phyloP scores from a whole-genome alignment of 2,888 invertebrate species.

The Mayetiola destructor region DNA sequence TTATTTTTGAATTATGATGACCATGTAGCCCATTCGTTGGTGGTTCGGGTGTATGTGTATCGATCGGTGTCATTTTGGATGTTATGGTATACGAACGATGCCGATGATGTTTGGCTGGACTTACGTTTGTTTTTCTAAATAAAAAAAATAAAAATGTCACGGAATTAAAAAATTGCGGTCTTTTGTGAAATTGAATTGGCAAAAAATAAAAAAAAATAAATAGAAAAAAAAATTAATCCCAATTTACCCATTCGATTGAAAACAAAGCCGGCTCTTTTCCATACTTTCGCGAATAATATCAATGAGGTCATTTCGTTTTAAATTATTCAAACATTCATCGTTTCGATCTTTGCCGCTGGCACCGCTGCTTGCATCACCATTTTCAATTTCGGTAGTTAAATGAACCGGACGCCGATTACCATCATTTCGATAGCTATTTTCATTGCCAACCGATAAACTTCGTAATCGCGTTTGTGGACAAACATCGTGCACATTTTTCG shows the following conservation, averaged over 20 bases:
- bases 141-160: constrained; percentile 21
- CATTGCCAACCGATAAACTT: constrained; percentile 35
- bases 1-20: constrained; percentile 34
- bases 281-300: constrained; percentile 82
- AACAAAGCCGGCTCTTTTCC: constrained; percentile 78
- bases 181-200: too few species aligned
- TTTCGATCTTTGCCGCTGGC: constrained; percentile 25
- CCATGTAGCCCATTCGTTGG: neutral
- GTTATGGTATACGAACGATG: constrained; percentile 35
- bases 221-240: neutral
- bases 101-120: constrained; percentile 30
- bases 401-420: constrained; percentile 21
- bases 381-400: constrained; percentile 28
- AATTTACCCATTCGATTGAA: constrained; percentile 60
- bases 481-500: constrained; percentile 19
- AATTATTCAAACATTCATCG: constrained; percentile 47
- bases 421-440: constrained; percentile 31
- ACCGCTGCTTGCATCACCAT: constrained; percentile 26
- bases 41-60: neutral
- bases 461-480: constrained; percentile 29
- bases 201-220: neutral
- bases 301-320: constrained; percentile 67
- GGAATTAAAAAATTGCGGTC: neutral
- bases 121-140: constrained; percentile 43
- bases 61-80: constrained; percentile 27